Evolutionary conservation across 2,888 invertebrate genomes (phyloP), one percentile per base, ranked within the genome.

Genomic region (Mythimna ferrago): DNA sequence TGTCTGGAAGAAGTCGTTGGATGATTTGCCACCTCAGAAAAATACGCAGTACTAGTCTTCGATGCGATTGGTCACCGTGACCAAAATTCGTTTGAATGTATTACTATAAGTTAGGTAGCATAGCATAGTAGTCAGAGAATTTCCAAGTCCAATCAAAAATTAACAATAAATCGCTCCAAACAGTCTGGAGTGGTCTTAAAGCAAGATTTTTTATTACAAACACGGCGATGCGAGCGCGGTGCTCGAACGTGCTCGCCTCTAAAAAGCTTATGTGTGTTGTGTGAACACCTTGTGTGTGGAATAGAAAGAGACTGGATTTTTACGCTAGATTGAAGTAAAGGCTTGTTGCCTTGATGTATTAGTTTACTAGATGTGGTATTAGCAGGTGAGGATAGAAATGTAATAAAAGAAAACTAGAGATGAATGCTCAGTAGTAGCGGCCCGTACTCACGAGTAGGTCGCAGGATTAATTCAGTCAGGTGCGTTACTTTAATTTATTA

Each of bases 271-370:
- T 85, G 86, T 86, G 86, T 82, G 83, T 83, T 87, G 66, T 86
- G 86, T 78, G 87, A 89, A 87, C 87, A 87, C 74, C 84, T 83
- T 85, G 86, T 87, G 85, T 87, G 78, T 75, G 83, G 88, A 89
- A 89, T 89, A 87, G 89, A 89, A 89, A 88, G 87, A 89, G 89
- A 85, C 84, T 80, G 89, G 90, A 92, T 90, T 92, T 91, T 89
- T 89, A 87, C 88, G 87, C 85, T 86, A 88, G 86, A 90, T 92
- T 90, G 90, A 84, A 89, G 91, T 87, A 87, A 89, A 86, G 87
- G 86, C 86, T 85, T 84, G 75, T 60, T 76, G 21, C 72, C 41
- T 32, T 72, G 73, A 80, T 72, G 76, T 82, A 76, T 82, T 76
- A 62, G 64, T 3, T 66, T 26, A 14, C 76, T 82, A 35, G 80